phyloP scores from a whole-genome alignment of 2,113 vertebrate genomes.

The Lepus timidus region DNA sequence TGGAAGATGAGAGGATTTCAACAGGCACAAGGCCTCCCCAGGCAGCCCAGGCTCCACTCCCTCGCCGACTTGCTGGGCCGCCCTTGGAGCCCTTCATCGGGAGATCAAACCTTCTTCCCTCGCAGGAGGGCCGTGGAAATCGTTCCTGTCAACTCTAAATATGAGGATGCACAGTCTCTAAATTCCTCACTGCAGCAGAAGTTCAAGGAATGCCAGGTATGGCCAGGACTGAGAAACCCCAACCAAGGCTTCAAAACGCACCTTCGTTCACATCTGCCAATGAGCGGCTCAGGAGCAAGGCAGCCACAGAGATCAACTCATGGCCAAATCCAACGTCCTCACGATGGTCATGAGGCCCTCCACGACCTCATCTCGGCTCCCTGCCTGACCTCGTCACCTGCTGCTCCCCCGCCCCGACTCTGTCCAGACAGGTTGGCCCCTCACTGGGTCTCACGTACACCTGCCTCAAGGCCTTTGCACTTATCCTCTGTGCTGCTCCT shows the following conservation, averaged over 20 bases:
- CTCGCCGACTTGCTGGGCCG: background rate
- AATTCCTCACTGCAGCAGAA: slow-evolving; percentile 87
- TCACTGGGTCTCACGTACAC: background rate
- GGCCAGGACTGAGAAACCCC: fast-evolving
- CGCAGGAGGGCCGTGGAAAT: slow-evolving; percentile 88
- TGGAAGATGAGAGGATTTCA: background rate
- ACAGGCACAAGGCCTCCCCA: too few species aligned
- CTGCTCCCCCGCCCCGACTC: background rate
- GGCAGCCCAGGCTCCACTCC: background rate
- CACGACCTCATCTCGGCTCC: background rate
- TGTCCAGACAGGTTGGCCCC: background rate
- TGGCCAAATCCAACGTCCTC: background rate
- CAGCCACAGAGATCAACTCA: background rate
- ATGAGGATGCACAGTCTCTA: slow-evolving; percentile 88
- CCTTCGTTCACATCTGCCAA: background rate
- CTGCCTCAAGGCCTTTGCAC: background rate
- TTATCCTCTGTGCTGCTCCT: background rate
- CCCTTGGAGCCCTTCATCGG: background rate
- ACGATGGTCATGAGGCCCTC: background rate
- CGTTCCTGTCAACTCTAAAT: slow-evolving; percentile 86
- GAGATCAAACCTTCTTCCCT: slow-evolving; percentile 52
- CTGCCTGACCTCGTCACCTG: background rate
- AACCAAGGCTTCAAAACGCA: too few species aligned
- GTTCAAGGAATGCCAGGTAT: slow-evolving; percentile 89
- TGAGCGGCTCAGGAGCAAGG: background rate